A percentile compares a stretch with the other conserved stretches of the same genome.
Conservation (phyloP, 2,113 vertebrate genomes). For the Dasyprocta punctata region DNA sequence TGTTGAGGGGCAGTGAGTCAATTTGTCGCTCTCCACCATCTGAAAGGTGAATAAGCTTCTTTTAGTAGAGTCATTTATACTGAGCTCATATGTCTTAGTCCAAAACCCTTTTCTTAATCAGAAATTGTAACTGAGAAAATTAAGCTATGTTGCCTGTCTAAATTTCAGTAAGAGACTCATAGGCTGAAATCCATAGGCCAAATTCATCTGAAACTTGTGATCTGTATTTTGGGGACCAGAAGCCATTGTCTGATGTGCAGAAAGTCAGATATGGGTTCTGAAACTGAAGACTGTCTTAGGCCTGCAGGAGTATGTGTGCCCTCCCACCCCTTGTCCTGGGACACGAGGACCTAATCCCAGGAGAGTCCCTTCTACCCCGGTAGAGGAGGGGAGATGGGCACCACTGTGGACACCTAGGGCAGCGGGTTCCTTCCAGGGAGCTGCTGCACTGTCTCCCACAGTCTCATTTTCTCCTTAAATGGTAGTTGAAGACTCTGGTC, state of each 20-base stretch:
- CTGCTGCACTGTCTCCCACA: too few relatives aligned
- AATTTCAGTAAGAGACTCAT: background rate
- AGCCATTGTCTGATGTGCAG: background rate
- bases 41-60: background rate
- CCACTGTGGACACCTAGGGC: background rate
- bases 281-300: background rate
- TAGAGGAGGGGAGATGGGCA: background rate
- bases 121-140: background rate
- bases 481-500: background rate
- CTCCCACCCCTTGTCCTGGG: background rate
- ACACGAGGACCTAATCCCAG: background rate
- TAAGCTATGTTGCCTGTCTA: background rate
- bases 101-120: constrained; percentile 4
- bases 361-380: background rate
- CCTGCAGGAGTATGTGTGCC: background rate
- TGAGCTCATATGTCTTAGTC: background rate
- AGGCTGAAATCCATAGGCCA: background rate
- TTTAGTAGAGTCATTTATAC: background rate
- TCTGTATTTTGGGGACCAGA: background rate
- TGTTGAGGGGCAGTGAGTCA: background rate
- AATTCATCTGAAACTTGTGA: background rate
- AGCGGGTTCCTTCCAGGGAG: background rate
- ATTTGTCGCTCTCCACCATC: background rate
- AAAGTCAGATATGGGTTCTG: background rate
- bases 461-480: background rate